These are phyloP conservation scores for Pteropus alecto DNA, from an alignment of 2,113 vertebrate genomes.

Conservation along the genomic window DNA sequence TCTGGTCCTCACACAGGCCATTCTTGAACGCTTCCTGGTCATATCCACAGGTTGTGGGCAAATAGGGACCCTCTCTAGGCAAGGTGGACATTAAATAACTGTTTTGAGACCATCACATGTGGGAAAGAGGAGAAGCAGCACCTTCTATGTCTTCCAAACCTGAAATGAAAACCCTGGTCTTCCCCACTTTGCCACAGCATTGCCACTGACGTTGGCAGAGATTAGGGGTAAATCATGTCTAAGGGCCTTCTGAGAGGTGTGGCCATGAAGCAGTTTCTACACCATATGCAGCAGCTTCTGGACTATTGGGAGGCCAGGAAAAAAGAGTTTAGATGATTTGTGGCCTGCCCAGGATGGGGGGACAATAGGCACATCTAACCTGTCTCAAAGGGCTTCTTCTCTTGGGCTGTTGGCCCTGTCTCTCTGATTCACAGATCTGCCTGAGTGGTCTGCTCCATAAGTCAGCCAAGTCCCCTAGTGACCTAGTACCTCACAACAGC, in stretches of 20 bases:
- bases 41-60: background rate
- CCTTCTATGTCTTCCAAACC: background rate
- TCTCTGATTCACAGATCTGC: background rate
- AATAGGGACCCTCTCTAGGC: no score
- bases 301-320: background rate
- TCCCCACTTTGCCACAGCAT: background rate
- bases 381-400: background rate
- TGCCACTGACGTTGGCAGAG: background rate
- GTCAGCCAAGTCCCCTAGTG: background rate
- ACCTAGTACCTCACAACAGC: background rate
- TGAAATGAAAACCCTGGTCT: background rate
- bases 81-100: background rate
- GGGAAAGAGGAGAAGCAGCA: background rate
- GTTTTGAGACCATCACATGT: background rate
- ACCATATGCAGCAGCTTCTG: background rate
- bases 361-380: background rate
- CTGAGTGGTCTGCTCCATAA: background rate
- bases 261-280: background rate
- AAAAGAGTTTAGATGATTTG: accelerated
- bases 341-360: background rate
- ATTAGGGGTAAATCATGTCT: background rate
- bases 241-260: background rate
- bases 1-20: background rate
- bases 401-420: background rate
- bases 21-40: background rate